phyloP scores from a whole-genome alignment of 2,888 invertebrate species.

The Ormyrus rosae region DNA sequence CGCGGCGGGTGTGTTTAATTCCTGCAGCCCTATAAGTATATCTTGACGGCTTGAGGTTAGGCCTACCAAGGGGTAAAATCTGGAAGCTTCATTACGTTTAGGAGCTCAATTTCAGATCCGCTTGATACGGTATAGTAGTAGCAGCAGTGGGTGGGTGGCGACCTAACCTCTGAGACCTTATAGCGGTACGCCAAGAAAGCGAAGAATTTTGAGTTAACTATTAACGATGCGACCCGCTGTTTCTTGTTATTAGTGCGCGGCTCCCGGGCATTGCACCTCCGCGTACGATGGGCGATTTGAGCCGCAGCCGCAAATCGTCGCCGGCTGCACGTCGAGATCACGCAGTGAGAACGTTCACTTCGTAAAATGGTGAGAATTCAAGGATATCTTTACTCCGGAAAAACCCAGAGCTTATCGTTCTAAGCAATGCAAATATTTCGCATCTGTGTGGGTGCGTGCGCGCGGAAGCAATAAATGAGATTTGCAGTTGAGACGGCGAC shows the following conservation, averaged over 20 bases:
- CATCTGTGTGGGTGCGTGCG: too few species aligned
- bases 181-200: background rate
- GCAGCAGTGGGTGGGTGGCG: background rate
- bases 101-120: background rate
- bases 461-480: too few species aligned
- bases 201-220: background rate
- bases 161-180: constrained; percentile 19
- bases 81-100: background rate
- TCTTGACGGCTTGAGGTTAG: background rate
- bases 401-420: background rate
- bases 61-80: background rate
- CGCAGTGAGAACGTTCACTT: constrained; percentile 60
- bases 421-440: too few species aligned
- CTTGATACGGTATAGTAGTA: background rate
- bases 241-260: constrained; percentile 13
- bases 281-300: constrained; percentile 44
- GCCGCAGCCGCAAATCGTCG: constrained; percentile 56
- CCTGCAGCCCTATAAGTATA: background rate
- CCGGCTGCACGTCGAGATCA: constrained; percentile 65
- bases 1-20: constrained; percentile 7
- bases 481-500: background rate
- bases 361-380: constrained; percentile 68
- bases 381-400: too few species aligned
- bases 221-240: constrained; percentile 11
- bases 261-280: background rate